Conservation (phyloP, 1,140 invertebrate species). For the Phymorhynchus buccinoides region DNA sequence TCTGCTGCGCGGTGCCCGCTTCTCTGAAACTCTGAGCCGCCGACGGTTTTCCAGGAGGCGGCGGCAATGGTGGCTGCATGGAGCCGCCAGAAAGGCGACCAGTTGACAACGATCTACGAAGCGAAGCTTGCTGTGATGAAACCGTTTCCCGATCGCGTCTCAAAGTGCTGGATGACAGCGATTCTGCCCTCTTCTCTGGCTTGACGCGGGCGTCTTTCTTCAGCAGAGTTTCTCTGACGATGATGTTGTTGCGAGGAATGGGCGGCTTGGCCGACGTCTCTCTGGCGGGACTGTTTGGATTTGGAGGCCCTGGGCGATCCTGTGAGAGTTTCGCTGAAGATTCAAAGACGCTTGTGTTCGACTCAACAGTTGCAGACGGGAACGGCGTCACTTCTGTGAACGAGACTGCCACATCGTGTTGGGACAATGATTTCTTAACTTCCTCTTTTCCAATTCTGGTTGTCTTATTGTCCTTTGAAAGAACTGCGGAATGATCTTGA, state of each 20-base stretch:
- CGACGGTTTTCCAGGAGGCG: background rate
- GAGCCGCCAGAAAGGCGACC: background rate
- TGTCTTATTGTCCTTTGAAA: background rate
- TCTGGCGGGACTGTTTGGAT: background rate
- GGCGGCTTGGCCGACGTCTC: background rate
- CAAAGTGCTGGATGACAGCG: background rate
- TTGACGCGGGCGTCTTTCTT: background rate
- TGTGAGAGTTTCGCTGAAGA: background rate
- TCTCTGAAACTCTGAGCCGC: background rate
- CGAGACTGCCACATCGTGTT: background rate
- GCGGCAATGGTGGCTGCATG: background rate
- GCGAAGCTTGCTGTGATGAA: background rate
- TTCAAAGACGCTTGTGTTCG: background rate
- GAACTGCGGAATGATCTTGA: background rate
- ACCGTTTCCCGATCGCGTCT: background rate
- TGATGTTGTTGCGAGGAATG: background rate
- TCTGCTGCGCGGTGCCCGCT: background rate
- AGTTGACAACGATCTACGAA: background rate
- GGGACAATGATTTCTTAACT: background rate
- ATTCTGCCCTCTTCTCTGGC: background rate
- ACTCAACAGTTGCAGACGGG: background rate
- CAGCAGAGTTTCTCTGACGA: slow-evolving; percentile 1
- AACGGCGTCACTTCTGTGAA: background rate
- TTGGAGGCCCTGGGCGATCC: background rate
- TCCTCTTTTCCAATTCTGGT: background rate